These are phyloP conservation scores for Otus scops DNA, from an alignment of 2,797 vertebrate species.

Conservation along the genomic window DNA sequence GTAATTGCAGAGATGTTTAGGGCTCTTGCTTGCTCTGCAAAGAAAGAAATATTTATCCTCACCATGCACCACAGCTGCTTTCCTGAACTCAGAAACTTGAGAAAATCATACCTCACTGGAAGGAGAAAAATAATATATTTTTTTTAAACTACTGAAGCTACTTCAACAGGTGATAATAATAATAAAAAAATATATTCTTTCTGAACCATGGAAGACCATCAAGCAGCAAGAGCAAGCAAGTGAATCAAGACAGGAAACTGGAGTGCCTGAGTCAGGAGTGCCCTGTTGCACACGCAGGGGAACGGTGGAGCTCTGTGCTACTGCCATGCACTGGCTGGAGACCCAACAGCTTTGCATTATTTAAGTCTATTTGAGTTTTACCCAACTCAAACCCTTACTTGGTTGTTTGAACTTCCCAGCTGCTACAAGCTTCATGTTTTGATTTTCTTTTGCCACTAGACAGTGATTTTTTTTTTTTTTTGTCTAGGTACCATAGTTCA, in stretches of 20 bases:
- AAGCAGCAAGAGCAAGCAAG: fast-evolving
- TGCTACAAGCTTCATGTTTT: neutral
- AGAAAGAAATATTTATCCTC: neutral
- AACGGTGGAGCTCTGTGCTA: fast-evolving
- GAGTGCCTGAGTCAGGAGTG: fast-evolving
- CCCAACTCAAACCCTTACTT: neutral
- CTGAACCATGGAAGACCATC: neutral
- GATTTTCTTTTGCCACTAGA: neutral
- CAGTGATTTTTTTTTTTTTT: neutral
- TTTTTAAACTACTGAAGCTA: neutral
- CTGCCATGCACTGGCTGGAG: fast-evolving
- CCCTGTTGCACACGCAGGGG: fast-evolving
- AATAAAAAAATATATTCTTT: no score
- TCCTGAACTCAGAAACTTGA: neutral
- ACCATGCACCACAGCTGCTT: neutral
- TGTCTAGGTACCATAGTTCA: neutral
- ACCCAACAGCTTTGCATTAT: neutral
- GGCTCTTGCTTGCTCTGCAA: neutral
- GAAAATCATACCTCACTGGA: neutral
- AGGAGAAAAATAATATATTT: neutral
- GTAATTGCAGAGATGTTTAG: neutral
- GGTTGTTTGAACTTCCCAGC: neutral
- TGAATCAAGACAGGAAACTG: neutral
- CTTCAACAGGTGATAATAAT: neutral
- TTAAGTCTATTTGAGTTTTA: neutral